A percentile compares a stretch with the other conserved stretches of the same genome.
Conservation (phyloP, 2,797 vertebrate genomes). For the Chiroxiphia lanceolata region DNA sequence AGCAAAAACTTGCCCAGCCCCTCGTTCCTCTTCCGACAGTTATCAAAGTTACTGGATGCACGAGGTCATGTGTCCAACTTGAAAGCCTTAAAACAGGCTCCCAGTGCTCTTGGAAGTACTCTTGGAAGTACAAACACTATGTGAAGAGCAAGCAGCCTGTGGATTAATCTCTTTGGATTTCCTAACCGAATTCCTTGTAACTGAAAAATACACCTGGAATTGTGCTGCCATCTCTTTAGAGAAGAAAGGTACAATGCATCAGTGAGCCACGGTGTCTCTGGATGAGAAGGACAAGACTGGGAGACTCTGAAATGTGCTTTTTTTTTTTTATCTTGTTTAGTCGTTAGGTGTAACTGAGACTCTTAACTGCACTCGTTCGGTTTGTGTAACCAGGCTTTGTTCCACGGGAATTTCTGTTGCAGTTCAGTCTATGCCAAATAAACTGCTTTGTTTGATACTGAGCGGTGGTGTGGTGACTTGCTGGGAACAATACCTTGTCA, state of each 20-base stretch:
- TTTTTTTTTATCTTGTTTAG: conserved; percentile 17
- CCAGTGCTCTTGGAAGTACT: not conserved
- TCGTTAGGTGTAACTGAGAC: conserved; percentile 14
- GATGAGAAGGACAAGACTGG: not conserved
- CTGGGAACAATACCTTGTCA: not conserved
- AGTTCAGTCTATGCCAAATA: conserved; percentile 46
- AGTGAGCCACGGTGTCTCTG: not conserved
- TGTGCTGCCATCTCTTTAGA: not conserved
- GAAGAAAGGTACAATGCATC: not conserved
- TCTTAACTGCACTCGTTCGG: conserved; percentile 23
- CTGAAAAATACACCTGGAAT: not conserved
- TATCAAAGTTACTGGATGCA: not conserved
- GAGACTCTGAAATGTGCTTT: conserved; percentile 14
- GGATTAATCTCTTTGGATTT: not conserved
- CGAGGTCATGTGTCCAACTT: not conserved
- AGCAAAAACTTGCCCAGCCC: not conserved
- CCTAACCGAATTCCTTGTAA: not conserved
- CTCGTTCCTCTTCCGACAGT: not conserved
- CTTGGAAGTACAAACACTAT: not conserved
- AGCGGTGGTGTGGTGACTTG: not conserved
- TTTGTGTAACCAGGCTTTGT: conserved; percentile 38
- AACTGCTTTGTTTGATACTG: conserved; percentile 24
- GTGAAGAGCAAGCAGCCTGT: not conserved
- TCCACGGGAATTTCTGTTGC: not conserved
- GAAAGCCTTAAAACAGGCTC: conserved; percentile 27